phyloP scores from a whole-genome alignment of 1,140 invertebrate genomes.

The Cyphomyrmex costatus region DNA sequence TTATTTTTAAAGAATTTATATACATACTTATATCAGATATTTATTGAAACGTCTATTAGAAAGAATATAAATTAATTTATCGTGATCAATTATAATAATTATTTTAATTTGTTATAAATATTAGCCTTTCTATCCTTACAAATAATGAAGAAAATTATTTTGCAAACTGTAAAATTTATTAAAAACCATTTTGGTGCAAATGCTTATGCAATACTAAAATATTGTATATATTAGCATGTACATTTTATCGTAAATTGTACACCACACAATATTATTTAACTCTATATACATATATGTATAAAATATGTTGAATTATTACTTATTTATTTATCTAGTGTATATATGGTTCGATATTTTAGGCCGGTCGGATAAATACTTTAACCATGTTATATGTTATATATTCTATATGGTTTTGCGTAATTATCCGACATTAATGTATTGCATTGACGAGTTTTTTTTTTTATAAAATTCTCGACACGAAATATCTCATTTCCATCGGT shows the following conservation, averaged over 20 bases:
- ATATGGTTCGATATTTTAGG: not conserved
- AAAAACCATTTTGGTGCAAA: slow-evolving; percentile 17
- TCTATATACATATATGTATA: not conserved
- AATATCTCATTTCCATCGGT: slow-evolving; percentile 48
- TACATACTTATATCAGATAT: not conserved
- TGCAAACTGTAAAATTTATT: not conserved
- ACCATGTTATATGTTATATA: slow-evolving; percentile 18
- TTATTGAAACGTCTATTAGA: not conserved
- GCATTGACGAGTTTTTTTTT: not conserved
- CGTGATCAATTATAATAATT: not conserved
- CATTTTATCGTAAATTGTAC: slow-evolving; percentile 11
- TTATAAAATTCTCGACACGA: slow-evolving; percentile 16
- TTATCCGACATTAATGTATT: slow-evolving; percentile 36
- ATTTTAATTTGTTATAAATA: not conserved
- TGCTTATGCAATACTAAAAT: slow-evolving; percentile 2
- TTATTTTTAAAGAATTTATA: not conserved
- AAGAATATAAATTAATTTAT: not conserved
- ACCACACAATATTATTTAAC: not conserved
- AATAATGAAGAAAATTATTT: slow-evolving; percentile 22
- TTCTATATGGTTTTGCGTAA: slow-evolving; percentile 19
- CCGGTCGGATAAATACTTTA: slow-evolving; percentile 35
- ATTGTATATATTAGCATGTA: not conserved
- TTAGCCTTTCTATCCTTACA: not conserved
- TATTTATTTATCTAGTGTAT: slow-evolving; percentile 29
- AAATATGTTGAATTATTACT: slow-evolving; percentile 28